Conservation (phyloP, 2,888 invertebrate genomes). For the Hoplodrina ambigua region DNA sequence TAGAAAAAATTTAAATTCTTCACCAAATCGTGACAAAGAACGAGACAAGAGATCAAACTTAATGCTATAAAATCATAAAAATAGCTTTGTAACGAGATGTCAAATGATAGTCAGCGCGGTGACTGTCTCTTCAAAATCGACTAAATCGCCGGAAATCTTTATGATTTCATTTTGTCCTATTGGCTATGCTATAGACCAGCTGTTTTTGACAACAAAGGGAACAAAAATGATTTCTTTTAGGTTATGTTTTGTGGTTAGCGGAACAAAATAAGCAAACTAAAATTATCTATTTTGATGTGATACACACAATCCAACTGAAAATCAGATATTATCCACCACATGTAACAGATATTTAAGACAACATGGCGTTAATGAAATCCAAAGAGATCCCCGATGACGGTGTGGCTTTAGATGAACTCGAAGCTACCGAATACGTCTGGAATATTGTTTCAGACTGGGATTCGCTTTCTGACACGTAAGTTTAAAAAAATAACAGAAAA, state of each 20-base stretch:
- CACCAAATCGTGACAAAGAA: not conserved
- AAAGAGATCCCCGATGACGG: slow-evolving; percentile 91
- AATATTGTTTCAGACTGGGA: slow-evolving; percentile 91
- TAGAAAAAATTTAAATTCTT: not conserved
- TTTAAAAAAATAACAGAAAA: slow-evolving; percentile 53
- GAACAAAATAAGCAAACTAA: slow-evolving; percentile 1
- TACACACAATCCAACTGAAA: not conserved
- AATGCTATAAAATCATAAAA: slow-evolving; percentile 8
- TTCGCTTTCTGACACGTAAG: slow-evolving; percentile 91
- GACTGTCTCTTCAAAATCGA: not conserved
- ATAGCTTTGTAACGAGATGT: too few relatives aligned
- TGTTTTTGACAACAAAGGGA: slow-evolving; percentile 31
- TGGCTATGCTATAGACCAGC: slow-evolving; percentile 28
- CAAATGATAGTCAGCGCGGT: too few relatives aligned
- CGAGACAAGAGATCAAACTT: not conserved
- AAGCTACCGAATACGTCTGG: slow-evolving; percentile 91
- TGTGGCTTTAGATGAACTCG: slow-evolving; percentile 87
- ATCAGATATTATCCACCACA: not conserved
- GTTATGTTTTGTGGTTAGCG: slow-evolving; percentile 15
- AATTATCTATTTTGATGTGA: slow-evolving; percentile 4
- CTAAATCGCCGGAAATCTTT: not conserved
- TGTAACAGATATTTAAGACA: not conserved
- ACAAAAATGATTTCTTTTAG: slow-evolving; percentile 10
- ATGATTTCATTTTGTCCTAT: not conserved
- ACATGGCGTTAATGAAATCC: slow-evolving; percentile 91